Percentiles rank a stretch among this genome's conserved stretches.
These are phyloP conservation scores for Numenius phaeopus DNA, from an alignment of 2,797 vertebrate species.

Conservation along the genomic window DNA sequence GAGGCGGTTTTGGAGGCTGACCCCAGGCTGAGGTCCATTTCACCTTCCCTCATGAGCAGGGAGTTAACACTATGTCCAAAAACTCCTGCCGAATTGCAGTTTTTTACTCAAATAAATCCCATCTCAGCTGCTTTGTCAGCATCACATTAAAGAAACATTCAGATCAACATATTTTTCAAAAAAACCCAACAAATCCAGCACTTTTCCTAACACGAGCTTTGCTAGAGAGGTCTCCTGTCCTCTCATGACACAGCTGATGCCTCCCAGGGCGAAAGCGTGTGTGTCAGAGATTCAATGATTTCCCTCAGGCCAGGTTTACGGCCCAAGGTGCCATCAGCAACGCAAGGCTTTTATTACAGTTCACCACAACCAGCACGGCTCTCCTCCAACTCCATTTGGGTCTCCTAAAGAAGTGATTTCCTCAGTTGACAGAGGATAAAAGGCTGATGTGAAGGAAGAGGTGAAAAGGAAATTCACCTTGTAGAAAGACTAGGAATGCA, in stretches of 20 bases:
- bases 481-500: too few species aligned
- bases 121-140: not conserved
- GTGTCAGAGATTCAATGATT: accelerated
- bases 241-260: not conserved
- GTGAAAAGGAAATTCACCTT: not conserved
- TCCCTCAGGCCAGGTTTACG: not conserved
- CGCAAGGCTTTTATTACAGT: not conserved
- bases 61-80: accelerated
- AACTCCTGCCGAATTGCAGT: not conserved
- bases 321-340: not conserved
- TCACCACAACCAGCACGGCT: not conserved
- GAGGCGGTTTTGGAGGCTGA: not conserved
- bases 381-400: not conserved
- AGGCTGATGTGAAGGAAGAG: not conserved
- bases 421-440: not conserved
- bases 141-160: not conserved
- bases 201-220: not conserved
- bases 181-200: not conserved
- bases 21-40: not conserved
- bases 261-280: not conserved
- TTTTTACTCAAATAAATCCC: not conserved
- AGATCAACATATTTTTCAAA: not conserved
- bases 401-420: not conserved
- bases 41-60: not conserved
- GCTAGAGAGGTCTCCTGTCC: not conserved